Evolutionary conservation across 2,888 invertebrate genomes (phyloP).

Genomic region (Anodontia alba): DNA sequence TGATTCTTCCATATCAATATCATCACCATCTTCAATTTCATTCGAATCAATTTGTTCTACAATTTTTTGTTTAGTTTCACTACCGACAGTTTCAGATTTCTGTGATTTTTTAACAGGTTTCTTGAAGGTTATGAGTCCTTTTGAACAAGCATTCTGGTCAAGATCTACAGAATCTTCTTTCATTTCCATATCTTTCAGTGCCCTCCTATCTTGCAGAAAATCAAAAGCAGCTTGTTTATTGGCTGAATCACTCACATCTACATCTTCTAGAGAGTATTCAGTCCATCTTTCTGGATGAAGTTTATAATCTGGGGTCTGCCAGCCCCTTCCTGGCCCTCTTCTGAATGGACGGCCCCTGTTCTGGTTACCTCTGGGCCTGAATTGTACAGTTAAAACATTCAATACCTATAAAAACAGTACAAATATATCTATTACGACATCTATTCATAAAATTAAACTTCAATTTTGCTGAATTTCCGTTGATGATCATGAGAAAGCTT

Average conservation of each 20-base stretch:
- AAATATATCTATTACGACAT: neutral
- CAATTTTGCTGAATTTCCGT: too few species aligned
- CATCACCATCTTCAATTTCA: neutral
- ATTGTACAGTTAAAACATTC: constrained; percentile 3
- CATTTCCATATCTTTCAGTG: constrained; percentile 60
- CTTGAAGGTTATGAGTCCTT: constrained; percentile 69
- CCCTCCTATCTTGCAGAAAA: constrained; percentile 88
- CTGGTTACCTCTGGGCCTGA: neutral
- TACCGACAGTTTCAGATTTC: neutral
- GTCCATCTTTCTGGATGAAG: constrained; percentile 93
- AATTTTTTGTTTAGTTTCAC: neutral
- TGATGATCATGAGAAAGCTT: too few species aligned
- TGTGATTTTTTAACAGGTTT: constrained; percentile 27
- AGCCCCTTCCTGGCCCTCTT: constrained; percentile 27
- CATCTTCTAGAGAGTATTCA: constrained; percentile 92
- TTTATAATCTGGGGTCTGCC: constrained; percentile 85
- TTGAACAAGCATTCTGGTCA: constrained; percentile 69
- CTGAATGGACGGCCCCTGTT: neutral
- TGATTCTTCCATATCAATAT: constrained; percentile 7
- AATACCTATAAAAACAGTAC: neutral
- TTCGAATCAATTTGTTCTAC: neutral
- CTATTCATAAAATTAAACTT: too few species aligned
- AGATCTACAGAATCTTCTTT: constrained; percentile 53
- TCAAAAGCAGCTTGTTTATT: constrained; percentile 92
- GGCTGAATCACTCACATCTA: constrained; percentile 92